A percentile compares a stretch with the other conserved stretches of the same genome.
These are phyloP conservation scores for Sitophilus oryzae DNA, from an alignment of 1,140 invertebrate genomes.

Conservation along the genomic window DNA sequence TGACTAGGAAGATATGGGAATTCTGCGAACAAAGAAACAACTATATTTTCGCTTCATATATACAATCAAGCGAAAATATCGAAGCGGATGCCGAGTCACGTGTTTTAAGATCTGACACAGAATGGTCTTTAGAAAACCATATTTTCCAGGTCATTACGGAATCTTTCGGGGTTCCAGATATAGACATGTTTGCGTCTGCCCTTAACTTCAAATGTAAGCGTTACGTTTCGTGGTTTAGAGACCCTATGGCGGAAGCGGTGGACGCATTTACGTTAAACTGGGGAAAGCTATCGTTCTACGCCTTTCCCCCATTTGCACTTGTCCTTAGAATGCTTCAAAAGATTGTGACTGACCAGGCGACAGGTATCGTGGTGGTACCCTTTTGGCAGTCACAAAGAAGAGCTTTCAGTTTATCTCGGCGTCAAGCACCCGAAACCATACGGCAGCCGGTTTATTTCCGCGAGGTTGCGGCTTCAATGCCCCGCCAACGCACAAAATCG, in stretches of 20 bases:
- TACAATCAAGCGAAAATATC: slow-evolving; percentile 26
- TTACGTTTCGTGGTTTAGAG: slow-evolving; percentile 30
- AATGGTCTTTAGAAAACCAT: background rate
- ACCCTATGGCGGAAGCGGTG: slow-evolving; percentile 30
- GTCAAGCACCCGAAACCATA: no score
- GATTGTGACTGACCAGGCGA: slow-evolving; percentile 28
- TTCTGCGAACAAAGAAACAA: slow-evolving; percentile 34
- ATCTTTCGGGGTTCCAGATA: slow-evolving; percentile 4
- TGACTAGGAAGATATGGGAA: slow-evolving; percentile 29
- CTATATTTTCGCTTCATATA: slow-evolving; percentile 29
- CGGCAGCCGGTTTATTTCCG: no score
- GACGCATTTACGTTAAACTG: no score
- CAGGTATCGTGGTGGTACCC: slow-evolving; percentile 35
- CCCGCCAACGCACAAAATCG: no score
- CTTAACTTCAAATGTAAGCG: slow-evolving; percentile 32
- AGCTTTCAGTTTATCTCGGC: no score
- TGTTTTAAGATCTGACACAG: background rate
- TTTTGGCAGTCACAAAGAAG: slow-evolving; percentile 37
- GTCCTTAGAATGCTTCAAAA: slow-evolving; percentile 29
- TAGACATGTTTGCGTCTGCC: slow-evolving; percentile 19
- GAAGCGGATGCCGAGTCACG: slow-evolving; percentile 30
- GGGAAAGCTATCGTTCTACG: slow-evolving; percentile 31
- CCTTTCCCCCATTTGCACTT: slow-evolving; percentile 36
- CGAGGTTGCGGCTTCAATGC: no score
- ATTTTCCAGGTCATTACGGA: background rate